phyloP scores from a whole-genome alignment of 2,797 vertebrate genomes.

The Lagorchestes hirsutus region DNA sequence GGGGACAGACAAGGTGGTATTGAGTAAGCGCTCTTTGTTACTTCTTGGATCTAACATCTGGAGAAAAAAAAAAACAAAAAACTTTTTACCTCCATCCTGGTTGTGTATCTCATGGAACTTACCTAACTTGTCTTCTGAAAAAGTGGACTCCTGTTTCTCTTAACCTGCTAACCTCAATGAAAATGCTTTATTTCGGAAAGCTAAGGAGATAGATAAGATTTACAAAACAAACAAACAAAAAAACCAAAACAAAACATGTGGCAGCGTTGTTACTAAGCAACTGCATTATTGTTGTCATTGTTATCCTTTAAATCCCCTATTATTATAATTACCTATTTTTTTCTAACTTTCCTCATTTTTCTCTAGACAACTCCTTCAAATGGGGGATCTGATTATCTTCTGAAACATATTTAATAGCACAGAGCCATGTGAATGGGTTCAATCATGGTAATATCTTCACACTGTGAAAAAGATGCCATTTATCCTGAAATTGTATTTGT shows the following conservation, averaged over 20 bases:
- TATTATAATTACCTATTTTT: neutral
- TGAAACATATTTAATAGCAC: neutral
- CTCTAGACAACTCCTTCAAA: neutral
- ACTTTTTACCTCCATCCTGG: neutral
- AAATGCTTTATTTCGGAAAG: neutral
- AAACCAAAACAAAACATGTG: neutral
- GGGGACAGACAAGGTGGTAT: neutral
- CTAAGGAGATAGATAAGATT: neutral
- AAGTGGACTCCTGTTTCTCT: neutral
- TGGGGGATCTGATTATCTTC: neutral
- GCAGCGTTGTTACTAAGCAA: neutral
- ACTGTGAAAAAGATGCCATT: neutral
- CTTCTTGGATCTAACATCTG: neutral
- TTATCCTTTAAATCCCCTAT: neutral
- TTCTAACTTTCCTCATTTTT: neutral
- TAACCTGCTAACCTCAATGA: neutral
- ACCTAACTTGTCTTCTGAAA: neutral
- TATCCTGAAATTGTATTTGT: neutral
- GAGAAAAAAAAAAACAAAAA: neutral
- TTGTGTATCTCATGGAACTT: neutral
- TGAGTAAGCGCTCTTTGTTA: neutral
- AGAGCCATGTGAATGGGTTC: neutral
- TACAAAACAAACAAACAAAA: neutral
- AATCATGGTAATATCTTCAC: neutral
- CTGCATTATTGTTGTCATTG: neutral